phyloP scores from a whole-genome alignment of 2,797 vertebrate genomes.

The Ciconia nigra region DNA sequence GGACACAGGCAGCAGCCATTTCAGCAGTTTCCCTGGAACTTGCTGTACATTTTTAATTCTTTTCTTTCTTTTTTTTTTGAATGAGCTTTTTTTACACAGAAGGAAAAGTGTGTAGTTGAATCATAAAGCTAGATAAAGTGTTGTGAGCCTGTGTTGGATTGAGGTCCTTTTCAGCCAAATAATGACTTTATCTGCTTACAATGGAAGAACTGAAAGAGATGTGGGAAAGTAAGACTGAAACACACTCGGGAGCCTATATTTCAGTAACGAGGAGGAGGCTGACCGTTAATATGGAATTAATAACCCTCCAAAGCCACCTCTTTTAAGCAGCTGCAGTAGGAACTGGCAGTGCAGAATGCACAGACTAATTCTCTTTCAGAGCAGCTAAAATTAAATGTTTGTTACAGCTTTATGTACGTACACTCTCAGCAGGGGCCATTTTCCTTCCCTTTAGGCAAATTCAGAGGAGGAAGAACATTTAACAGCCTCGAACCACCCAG shows the following conservation, averaged over 20 bases:
- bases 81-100: neutral
- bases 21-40: neutral
- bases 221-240: conserved; percentile 20
- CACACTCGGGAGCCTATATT: neutral
- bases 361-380: neutral
- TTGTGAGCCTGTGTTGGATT: neutral
- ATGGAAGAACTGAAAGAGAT: conserved; percentile 25
- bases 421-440: neutral
- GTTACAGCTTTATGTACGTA: neutral
- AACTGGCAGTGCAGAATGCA: neutral
- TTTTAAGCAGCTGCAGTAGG: neutral
- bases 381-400: conserved; percentile 21
- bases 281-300: conserved; percentile 15
- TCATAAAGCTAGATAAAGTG: neutral
- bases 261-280: neutral
- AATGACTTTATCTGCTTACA: conserved; percentile 43
- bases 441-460: neutral
- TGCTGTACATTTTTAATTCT: neutral
- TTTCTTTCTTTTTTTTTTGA: neutral
- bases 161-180: conserved; percentile 11
- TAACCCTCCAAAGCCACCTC: conserved; percentile 11
- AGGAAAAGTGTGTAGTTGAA: neutral
- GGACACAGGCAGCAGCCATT: neutral
- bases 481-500: neutral
- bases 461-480: neutral